Evolutionary conservation across 1,140 invertebrate genomes (phyloP), one percentile per base, ranked within the genome.

Genomic region (Saccostrea glomerata): DNA sequence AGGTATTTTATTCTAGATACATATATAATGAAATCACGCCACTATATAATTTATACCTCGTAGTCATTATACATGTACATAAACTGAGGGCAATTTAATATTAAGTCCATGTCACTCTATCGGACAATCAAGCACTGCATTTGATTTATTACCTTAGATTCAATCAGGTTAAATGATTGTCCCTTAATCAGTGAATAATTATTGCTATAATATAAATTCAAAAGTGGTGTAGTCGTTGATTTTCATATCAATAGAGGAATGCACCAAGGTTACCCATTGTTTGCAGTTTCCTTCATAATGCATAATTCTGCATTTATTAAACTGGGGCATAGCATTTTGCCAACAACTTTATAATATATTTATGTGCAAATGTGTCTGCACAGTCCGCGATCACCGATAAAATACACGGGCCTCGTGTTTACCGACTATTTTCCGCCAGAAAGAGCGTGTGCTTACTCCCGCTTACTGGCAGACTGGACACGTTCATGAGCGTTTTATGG

Each of bases 401-500:
- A 63, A 77, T 77, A 25, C 23, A 36, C 60, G 9, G 70, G 70
- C 70, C 30, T 30, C 70, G 25, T 25, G 25, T 36, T 77, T 63
- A 63, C 58, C 58, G 58, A 63, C 5, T 77, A 77, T 30, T 77
- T 77, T 77, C 70, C 25, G 70, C 70, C 25, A 13, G 30, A 77
- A 15, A 77, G 25, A 36, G 30, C 70, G 70, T 77, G 70, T 77
- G 70, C 70, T 77, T 30, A 25, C 25, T 77, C 23, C 70, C 70
- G 70, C 70, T 77, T 36, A 11, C 30, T 77, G 70, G 70, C 70
- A 77, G 70, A 77, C 25, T 77, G 30, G 70, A 77, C 70, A 77
- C 70, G 13, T 77, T 77, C 70, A 77, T 30, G 70, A 15, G 25
- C 70, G 11, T 77, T 77, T 77, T 77, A 77, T 77, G 25, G 70